Conservation (phyloP, 2,888 invertebrate species). For the Thereva unica region DNA sequence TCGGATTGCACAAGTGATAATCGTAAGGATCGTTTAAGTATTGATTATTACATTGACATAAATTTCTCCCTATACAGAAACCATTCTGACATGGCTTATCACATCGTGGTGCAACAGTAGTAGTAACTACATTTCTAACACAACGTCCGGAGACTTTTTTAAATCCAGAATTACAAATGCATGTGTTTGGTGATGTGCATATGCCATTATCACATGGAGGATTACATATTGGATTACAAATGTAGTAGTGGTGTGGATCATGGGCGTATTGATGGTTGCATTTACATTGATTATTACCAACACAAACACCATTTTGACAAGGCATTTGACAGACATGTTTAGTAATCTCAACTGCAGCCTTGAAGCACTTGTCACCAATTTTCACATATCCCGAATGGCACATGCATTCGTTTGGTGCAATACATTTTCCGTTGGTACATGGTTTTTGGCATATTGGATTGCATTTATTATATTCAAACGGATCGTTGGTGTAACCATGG, state of each 20-base stretch:
- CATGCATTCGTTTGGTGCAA: constrained; percentile 62
- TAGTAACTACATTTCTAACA: no score
- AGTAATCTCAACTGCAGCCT: no score
- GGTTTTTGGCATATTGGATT: constrained; percentile 64
- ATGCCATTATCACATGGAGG: constrained; percentile 75
- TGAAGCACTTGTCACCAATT: no score
- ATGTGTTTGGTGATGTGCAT: constrained; percentile 69
- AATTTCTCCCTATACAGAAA: constrained; percentile 44
- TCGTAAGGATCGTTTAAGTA: constrained; percentile 35
- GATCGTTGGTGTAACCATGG: constrained; percentile 32
- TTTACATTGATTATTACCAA: constrained; percentile 61
- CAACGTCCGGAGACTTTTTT: background rate
- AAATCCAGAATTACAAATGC: constrained; percentile 13
- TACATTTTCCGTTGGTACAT: constrained; percentile 72
- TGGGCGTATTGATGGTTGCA: constrained; percentile 62
- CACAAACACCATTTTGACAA: constrained; percentile 53
- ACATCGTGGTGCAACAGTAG: constrained; percentile 56
- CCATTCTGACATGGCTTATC: constrained; percentile 61
- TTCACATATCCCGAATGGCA: constrained; percentile 9
- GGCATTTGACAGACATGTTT: constrained; percentile 48
- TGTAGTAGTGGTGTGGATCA: constrained; percentile 55
- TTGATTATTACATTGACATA: constrained; percentile 43
- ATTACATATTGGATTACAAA: constrained; percentile 67
- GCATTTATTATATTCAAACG: constrained; percentile 53
- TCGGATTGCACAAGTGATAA: constrained; percentile 47